Evolutionary conservation across 2,113 vertebrate species (phyloP), one percentile per base, ranked within the genome.

Genomic region (Ailuropoda melanoleuca): DNA sequence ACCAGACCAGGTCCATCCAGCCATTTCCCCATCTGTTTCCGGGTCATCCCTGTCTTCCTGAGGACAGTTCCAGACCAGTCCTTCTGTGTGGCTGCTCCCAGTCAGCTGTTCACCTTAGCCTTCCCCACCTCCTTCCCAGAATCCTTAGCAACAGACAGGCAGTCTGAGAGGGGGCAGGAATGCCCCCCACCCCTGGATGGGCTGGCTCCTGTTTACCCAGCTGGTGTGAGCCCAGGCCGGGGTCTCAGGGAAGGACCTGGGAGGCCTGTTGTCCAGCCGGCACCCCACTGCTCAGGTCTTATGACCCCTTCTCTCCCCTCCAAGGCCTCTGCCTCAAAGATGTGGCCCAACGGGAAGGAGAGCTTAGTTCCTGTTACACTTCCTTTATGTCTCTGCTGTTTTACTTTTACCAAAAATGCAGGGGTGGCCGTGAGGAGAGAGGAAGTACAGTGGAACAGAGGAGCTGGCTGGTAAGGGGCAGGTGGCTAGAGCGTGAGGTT

Each of bases 121-220:
- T 90, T 88, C 37, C 66, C 84, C 3, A 8, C 84, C 86, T 85
- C 90, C 46, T 97, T 94, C 98, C 97, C 95, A 97, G 96, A 97
- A 97, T 97, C 88, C 92, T 96, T 97, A 98, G 95, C 93, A 96
- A 82, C 94, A 97, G 85, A 93, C 88, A 84, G 88, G 64, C 77
- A 37, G 53, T 64, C 84, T 24, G 68, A 85, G 39, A 50, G 84
- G 84, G 84, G 74, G 34, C 62, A 80, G 85, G 93, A 93, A 81
- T 90, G 75, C 87, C 95, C 29, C 34, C 75, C 1, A 4, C 31
- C 78, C 92, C 66, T 37, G 29, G 74, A 78, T 56, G 64, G 88
- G 46, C 90, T 53, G 26, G 75, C 91, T 64, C 58, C 90, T 97
- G 94, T 98, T 97, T 98, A 98, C 93, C 92, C 98, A 98, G 97